Evolutionary conservation across 2,797 vertebrate genomes (phyloP).

Genomic region (Leuciscus waleckii): DNA sequence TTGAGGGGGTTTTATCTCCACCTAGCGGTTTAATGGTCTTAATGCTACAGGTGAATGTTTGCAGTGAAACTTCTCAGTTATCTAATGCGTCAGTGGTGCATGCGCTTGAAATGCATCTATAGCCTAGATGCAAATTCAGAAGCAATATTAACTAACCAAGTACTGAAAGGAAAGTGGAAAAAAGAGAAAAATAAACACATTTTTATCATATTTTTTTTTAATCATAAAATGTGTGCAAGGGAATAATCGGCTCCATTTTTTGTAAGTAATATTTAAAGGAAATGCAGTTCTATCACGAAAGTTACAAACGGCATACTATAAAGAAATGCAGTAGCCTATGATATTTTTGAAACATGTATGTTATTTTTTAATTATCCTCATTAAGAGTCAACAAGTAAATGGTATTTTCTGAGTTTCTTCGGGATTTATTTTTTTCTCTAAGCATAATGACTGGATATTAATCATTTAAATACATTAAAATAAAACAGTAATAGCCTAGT

Average conservation of each 20-base stretch:
- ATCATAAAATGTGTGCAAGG: not conserved
- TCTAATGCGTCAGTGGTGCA: not conserved
- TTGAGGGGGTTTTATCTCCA: conserved; percentile 62
- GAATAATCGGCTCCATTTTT: not conserved
- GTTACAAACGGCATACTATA: not conserved
- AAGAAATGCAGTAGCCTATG: not conserved
- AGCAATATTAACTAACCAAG: not conserved
- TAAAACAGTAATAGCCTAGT: not conserved
- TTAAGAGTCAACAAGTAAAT: not conserved
- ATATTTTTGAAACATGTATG: not conserved
- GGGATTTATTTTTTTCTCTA: too few relatives aligned
- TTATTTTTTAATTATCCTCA: not conserved
- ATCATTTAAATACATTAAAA: not conserved
- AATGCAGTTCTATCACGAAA: not conserved
- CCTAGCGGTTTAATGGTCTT: conserved; percentile 56
- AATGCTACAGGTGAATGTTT: conserved; percentile 5
- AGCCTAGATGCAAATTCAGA: not conserved
- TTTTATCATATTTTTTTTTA: not conserved
- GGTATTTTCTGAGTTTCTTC: not conserved
- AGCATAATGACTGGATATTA: not conserved
- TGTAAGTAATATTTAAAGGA: not conserved
- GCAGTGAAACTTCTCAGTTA: not conserved
- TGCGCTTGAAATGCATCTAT: not conserved
- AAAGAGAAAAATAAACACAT: not conserved
- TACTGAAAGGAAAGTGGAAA: not conserved